These are phyloP conservation scores for Rhopalosiphum padi DNA, from an alignment of 1,140 invertebrate genomes.

Conservation along the genomic window DNA sequence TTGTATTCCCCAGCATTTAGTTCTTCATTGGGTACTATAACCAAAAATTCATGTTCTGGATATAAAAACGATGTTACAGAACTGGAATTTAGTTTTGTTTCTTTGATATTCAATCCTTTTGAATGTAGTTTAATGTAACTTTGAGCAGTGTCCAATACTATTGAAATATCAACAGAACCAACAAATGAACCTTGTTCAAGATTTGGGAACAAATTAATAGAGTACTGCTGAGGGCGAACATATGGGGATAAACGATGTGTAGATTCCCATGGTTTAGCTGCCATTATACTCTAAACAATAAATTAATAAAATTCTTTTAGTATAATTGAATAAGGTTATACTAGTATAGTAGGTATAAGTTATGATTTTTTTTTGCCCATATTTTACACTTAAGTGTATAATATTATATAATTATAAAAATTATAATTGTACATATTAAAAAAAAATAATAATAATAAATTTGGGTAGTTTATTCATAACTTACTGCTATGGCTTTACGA, in stretches of 20 bases:
- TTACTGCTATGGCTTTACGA: conserved; percentile 6
- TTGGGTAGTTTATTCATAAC: not conserved
- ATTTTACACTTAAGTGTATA: not conserved
- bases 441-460: not conserved
- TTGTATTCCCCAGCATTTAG: conserved; percentile 70
- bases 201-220: conserved; percentile 76
- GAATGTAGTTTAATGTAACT: conserved; percentile 75
- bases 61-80: conserved; percentile 64
- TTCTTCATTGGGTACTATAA: conserved; percentile 67
- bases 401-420: not conserved
- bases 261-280: conserved; percentile 60
- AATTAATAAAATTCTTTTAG: not conserved
- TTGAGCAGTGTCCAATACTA: conserved; percentile 69
- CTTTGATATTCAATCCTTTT: conserved; percentile 69
- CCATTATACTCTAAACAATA: conserved; percentile 38
- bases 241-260: conserved; percentile 71
- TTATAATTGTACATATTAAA: not conserved
- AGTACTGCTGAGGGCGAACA: conserved; percentile 77
- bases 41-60: conserved; percentile 72
- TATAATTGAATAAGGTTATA: not conserved
- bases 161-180: conserved; percentile 76
- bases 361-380: not conserved
- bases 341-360: not conserved
- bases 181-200: conserved; percentile 73
- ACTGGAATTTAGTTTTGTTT: conserved; percentile 50